A percentile compares a stretch with the other conserved stretches of the same genome.
These are phyloP conservation scores for Pristionchus japonicus DNA, from an alignment of 2,888 invertebrate genomes.

Conservation along the genomic window DNA sequence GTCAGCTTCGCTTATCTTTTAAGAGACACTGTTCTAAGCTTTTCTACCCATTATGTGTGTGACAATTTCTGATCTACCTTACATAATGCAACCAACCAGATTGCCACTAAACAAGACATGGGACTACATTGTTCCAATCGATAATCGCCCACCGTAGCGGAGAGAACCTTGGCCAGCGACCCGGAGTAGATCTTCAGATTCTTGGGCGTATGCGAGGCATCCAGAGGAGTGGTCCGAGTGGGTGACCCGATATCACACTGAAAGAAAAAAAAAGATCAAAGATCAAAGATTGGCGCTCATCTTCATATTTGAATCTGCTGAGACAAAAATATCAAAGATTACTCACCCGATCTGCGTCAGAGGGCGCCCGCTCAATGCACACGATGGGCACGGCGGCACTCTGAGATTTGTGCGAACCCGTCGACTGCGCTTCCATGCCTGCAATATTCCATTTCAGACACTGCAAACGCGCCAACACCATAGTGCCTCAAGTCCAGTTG, in stretches of 20 bases:
- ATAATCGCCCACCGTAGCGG: conserved; percentile 57
- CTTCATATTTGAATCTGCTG: no score
- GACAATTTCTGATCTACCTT: background rate
- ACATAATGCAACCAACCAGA: background rate
- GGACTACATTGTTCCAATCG: background rate
- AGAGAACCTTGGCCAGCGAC: conserved; percentile 59
- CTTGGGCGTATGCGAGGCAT: conserved; percentile 63
- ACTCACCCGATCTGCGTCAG: conserved; percentile 22
- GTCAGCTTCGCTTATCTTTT: background rate
- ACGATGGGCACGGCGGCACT: conserved; percentile 29
- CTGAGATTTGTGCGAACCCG: conserved; percentile 10
- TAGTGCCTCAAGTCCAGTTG: background rate
- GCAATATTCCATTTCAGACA: background rate
- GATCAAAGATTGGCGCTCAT: conserved; percentile 39
- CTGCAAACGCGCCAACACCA: background rate
- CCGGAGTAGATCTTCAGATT: conserved; percentile 62
- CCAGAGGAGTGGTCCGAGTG: conserved; percentile 50
- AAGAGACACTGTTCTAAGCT: background rate
- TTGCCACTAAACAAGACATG: no score
- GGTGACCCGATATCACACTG: conserved; percentile 33
- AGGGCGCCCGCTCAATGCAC: background rate
- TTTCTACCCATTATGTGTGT: background rate
- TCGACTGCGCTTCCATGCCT: conserved; percentile 28
- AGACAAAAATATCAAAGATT: background rate
- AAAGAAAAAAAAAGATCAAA: background rate